Conservation (phyloP, 2,113 vertebrate genomes). For the Orcinus orca region DNA sequence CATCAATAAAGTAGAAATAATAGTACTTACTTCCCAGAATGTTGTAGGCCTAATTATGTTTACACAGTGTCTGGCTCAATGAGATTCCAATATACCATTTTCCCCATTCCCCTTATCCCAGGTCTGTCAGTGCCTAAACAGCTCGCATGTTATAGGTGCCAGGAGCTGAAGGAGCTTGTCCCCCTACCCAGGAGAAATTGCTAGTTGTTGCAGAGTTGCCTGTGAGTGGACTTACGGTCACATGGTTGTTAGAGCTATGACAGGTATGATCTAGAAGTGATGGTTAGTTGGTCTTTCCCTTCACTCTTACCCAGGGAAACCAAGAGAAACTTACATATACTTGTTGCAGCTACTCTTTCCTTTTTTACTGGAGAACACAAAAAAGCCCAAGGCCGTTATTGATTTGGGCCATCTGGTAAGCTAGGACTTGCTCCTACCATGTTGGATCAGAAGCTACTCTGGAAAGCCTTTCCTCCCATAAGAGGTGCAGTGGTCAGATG, state of each 20-base stretch:
- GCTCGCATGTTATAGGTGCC: neutral
- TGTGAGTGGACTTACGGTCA: neutral
- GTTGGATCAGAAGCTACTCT: slow-evolving; percentile 64
- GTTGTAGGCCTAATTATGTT: neutral
- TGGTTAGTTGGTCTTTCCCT: neutral
- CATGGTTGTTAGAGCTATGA: neutral
- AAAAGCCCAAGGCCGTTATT: slow-evolving; percentile 78
- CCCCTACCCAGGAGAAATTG: neutral
- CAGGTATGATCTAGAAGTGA: neutral
- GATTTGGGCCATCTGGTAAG: slow-evolving; percentile 84
- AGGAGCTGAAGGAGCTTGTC: neutral
- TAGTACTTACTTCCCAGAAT: neutral
- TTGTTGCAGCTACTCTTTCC: slow-evolving; percentile 47
- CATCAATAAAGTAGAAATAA: neutral
- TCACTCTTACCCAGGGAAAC: neutral
- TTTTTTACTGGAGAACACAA: slow-evolving; percentile 48
- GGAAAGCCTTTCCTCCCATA: slow-evolving; percentile 69
- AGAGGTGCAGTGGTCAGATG: slow-evolving; percentile 52
- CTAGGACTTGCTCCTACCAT: slow-evolving; percentile 68
- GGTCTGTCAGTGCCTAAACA: neutral
- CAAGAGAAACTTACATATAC: slow-evolving; percentile 57
- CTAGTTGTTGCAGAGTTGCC: neutral
- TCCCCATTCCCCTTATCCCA: neutral
- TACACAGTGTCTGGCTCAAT: neutral
- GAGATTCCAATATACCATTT: neutral